Conservation (phyloP, 2,797 vertebrate genomes). For the Nannoperca australis region DNA sequence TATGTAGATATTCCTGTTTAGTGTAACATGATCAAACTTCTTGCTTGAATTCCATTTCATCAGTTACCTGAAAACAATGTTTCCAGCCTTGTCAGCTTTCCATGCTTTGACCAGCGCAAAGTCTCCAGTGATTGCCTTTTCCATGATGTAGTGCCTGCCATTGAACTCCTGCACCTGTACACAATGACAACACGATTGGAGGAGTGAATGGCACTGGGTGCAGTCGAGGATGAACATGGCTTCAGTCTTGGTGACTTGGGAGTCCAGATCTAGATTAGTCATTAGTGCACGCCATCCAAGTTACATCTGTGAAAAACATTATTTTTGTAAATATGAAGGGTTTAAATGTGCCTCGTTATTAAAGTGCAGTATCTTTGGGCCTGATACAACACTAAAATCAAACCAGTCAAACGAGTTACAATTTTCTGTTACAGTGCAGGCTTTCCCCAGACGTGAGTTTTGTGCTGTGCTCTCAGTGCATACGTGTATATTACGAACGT, state of each 20-base stretch:
- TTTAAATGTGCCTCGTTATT: background rate
- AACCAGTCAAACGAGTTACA: background rate
- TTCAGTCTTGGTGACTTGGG: background rate
- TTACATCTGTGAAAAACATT: background rate
- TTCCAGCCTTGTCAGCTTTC: slow-evolving; percentile 96
- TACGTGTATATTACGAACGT: background rate
- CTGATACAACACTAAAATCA: background rate
- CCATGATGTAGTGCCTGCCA: slow-evolving; percentile 93
- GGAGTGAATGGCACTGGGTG: background rate
- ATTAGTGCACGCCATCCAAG: background rate
- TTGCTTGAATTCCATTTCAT: background rate
- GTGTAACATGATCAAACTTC: background rate
- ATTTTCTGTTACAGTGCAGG: background rate
- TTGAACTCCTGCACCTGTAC: slow-evolving; percentile 92
- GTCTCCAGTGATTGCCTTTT: slow-evolving; percentile 95
- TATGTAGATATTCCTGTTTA: background rate
- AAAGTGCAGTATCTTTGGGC: background rate
- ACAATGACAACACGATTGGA: slow-evolving; percentile 29
- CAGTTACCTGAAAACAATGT: slow-evolving; percentile 94
- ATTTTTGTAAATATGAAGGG: background rate
- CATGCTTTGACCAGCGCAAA: slow-evolving; percentile 97
- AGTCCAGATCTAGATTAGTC: background rate
- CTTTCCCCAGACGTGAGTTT: background rate
- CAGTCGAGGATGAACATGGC: background rate
- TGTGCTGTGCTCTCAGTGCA: background rate